Evolutionary conservation across 2,797 vertebrate species (phyloP), one percentile per base, ranked within the genome.

Genomic region (Sebastes steindachneri): DNA sequence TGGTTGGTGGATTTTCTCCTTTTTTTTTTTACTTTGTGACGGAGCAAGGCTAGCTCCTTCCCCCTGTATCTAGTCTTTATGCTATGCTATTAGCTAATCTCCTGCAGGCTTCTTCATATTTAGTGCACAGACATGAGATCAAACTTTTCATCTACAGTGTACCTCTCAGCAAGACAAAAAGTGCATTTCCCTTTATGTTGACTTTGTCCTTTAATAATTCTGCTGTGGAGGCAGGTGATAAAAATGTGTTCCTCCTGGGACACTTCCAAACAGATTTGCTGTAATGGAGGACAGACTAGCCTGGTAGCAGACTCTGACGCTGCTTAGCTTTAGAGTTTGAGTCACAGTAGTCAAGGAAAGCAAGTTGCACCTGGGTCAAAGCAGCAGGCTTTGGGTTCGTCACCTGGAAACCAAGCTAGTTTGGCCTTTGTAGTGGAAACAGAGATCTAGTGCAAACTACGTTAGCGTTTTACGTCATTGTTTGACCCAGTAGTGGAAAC

Each of bases 371-470:
- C 19, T 55, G 29, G 11, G 53, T 68, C 25, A 67, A 15, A 65
- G 45, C 28, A 68, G 0, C 51, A 25, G 45, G 41, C 57, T 37
- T 60, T 25, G 14, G 19, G 10, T 66, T 19, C 9, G 37, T 79
- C 60, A 70, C 35, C 68, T 62, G 37, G 55, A 53, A 21, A 33
- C 12, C 28, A 54, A 0, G 10, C 53, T 6, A 14, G 29, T 55
- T 45, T 62, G 68, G 21, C 63, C 65, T 60, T 60, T 12, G 19
- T 25, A 41, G 53, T 73, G 26, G 63, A 72, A 81, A 69, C n/a
- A 7, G 53, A 73, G 51, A 58, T 58, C 10, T 37, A 10, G 55
- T 74, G 26, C 48, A 74, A 74, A 54, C 62, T 29, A 29, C 6
- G 1, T 63, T 9, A 31, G 70, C 4, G 0, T 51, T 73, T 77